Conservation (phyloP, 2,113 vertebrate species). For the Bufo gargarizans region DNA sequence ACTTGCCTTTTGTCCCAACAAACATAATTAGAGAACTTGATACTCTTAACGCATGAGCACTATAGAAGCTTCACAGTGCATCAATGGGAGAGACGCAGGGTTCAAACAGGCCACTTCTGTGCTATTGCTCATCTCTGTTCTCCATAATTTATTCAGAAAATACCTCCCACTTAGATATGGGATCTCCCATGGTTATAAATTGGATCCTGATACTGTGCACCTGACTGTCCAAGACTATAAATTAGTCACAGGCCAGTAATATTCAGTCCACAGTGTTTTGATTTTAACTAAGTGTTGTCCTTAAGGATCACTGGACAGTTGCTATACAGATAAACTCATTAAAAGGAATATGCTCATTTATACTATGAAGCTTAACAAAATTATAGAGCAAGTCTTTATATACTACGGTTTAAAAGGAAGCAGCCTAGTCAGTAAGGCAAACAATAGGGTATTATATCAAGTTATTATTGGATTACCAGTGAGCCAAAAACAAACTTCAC, state of each 20-base stretch:
- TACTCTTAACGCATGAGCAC: constrained; percentile 58
- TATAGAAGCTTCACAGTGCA: constrained; percentile 59
- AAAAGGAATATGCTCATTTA: constrained; percentile 70
- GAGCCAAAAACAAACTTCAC: constrained; percentile 2
- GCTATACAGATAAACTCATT: constrained; percentile 66
- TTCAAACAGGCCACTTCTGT: constrained; percentile 61
- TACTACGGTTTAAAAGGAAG: neutral
- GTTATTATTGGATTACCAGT: neutral
- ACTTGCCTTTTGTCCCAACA: constrained; percentile 50
- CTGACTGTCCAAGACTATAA: constrained; percentile 68
- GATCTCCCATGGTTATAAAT: constrained; percentile 70
- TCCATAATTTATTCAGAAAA: constrained; percentile 66
- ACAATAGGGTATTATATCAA: constrained; percentile 27
- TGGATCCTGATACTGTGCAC: constrained; percentile 68
- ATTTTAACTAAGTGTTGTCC: constrained; percentile 63
- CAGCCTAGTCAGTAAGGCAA: neutral
- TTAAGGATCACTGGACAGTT: constrained; percentile 62
- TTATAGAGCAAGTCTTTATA: neutral
- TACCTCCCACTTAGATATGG: constrained; percentile 64
- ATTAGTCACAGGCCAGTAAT: constrained; percentile 72
- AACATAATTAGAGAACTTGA: constrained; percentile 61
- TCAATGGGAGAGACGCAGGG: constrained; percentile 61
- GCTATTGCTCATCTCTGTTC: constrained; percentile 61
- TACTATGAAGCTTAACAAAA: constrained; percentile 60
- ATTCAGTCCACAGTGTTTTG: constrained; percentile 63